These are phyloP conservation scores for Drosophila seguyi DNA, from an alignment of 1,140 invertebrate genomes.

Conservation along the genomic window DNA sequence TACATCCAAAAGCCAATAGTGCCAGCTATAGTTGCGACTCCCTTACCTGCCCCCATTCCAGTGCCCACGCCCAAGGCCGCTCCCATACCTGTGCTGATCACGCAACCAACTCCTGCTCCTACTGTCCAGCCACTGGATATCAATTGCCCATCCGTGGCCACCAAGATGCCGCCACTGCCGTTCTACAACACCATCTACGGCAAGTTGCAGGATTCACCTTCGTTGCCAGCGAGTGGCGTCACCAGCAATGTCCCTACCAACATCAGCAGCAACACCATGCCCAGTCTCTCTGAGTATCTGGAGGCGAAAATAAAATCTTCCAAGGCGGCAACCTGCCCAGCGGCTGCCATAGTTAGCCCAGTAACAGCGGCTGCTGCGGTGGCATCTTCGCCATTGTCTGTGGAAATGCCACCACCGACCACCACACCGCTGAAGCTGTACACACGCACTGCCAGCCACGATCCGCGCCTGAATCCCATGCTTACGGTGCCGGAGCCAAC, in stretches of 20 bases:
- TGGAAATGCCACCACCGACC: constrained; percentile 61
- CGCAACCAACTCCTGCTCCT: constrained; percentile 30
- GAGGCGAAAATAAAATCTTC: constrained; percentile 54
- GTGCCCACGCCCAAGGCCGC: constrained; percentile 32
- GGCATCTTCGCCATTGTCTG: neutral
- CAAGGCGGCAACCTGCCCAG: constrained; percentile 18
- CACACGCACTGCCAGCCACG: constrained; percentile 79
- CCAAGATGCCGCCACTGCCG: constrained; percentile 46
- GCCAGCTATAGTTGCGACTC: neutral
- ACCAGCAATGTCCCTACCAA: constrained; percentile 45
- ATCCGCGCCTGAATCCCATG: constrained; percentile 82
- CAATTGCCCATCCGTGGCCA: neutral
- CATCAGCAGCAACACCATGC: constrained; percentile 49
- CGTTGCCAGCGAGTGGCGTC: constrained; percentile 6
- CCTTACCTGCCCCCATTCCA: neutral
- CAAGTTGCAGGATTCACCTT: constrained; percentile 63
- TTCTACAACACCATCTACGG: constrained; percentile 83
- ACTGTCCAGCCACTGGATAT: constrained; percentile 10
- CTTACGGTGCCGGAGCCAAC: constrained; percentile 75
- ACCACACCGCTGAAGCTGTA: constrained; percentile 67
- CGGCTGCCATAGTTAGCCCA: constrained; percentile 3
- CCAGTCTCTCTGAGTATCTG: constrained; percentile 66
- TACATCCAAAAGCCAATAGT: constrained; percentile 28
- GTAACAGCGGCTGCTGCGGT: neutral
- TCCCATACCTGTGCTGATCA: constrained; percentile 46